Percentiles rank a stretch among this genome's conserved stretches.
phyloP scores from a whole-genome alignment of 2,113 vertebrate genomes.

The Halcyon senegalensis region DNA sequence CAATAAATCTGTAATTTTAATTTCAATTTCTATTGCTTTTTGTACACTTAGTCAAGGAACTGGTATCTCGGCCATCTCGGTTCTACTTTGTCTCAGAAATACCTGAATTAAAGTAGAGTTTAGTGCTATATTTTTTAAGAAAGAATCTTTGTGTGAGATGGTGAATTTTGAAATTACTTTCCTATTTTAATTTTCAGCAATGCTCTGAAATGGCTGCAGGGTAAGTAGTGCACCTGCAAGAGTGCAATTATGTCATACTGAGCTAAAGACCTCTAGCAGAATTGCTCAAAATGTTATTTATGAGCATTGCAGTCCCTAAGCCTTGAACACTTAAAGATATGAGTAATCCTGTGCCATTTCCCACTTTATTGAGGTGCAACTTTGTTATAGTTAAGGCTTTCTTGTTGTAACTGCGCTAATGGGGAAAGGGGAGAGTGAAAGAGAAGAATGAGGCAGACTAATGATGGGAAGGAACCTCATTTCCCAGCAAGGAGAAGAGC shows the following conservation, averaged over 20 bases:
- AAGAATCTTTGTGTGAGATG: background rate
- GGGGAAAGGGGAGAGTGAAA: background rate
- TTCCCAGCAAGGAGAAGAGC: background rate
- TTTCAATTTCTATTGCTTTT: background rate
- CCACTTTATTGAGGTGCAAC: background rate
- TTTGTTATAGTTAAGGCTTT: background rate
- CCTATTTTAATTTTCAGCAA: background rate
- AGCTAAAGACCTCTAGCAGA: background rate
- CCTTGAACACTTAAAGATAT: background rate
- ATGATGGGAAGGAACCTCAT: background rate
- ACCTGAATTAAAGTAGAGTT: background rate
- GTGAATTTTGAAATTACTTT: background rate
- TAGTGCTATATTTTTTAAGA: background rate
- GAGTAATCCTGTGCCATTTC: background rate
- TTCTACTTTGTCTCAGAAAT: background rate
- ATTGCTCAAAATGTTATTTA: conserved; percentile 20
- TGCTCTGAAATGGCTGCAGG: conserved; percentile 1
- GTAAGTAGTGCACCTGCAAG: background rate
- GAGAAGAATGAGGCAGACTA: background rate
- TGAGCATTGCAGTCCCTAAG: background rate
- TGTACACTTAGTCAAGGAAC: background rate
- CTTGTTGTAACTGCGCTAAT: background rate
- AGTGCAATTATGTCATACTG: background rate
- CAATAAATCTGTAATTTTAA: background rate
- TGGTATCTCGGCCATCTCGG: background rate